Evolutionary conservation across 1,140 invertebrate genomes (phyloP).

Genomic region (Drosophila parabipectinata): DNA sequence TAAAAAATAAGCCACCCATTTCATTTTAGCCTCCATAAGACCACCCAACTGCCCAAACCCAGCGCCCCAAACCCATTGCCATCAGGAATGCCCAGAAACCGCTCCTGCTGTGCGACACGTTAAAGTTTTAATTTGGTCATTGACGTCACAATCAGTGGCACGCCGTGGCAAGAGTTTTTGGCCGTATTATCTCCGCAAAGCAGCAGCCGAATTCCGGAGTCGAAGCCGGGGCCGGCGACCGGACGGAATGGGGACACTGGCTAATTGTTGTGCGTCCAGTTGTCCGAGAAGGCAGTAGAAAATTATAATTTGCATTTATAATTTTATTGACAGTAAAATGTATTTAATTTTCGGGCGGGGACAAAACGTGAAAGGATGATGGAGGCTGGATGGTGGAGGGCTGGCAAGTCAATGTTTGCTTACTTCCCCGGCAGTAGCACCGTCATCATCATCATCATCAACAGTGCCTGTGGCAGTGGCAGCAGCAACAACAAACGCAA

Average conservation of each 20-base stretch:
- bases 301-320: conserved; percentile 83
- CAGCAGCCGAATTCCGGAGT: conserved; percentile 1
- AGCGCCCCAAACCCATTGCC: background rate
- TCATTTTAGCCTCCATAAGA: background rate
- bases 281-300: conserved; percentile 71
- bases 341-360: conserved; percentile 70
- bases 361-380: conserved; percentile 36
- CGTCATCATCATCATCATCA: conserved; percentile 40
- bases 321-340: conserved; percentile 82
- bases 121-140: conserved; percentile 77
- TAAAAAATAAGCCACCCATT: conserved; percentile 13
- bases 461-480: background rate
- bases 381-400: conserved; percentile 19
- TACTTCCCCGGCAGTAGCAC: background rate
- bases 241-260: conserved; percentile 9
- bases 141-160: conserved; percentile 73
- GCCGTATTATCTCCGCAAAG: conserved; percentile 64
- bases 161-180: conserved; percentile 22
- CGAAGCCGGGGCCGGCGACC: background rate
- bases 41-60: background rate
- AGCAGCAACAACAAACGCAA: conserved; percentile 23
- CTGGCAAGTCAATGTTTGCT: conserved; percentile 52
- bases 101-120: conserved; percentile 60
- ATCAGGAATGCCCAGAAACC: conserved; percentile 21
- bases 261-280: conserved; percentile 67